Evolutionary conservation across 2,888 invertebrate genomes (phyloP).

Genomic region (Agrotis segetum): DNA sequence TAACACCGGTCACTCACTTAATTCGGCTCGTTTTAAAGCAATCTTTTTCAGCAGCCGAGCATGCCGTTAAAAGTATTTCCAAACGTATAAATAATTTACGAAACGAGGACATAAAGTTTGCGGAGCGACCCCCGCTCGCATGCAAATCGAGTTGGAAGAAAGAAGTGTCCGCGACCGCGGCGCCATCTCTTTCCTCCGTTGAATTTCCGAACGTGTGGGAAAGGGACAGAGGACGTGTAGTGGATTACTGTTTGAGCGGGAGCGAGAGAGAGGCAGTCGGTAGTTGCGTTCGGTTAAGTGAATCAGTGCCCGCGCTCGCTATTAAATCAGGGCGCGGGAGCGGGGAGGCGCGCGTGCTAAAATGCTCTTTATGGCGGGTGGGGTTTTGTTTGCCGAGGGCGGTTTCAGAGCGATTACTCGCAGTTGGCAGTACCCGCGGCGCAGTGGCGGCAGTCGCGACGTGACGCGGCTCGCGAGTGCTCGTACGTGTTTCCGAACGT

Average conservation of each 20-base stretch:
- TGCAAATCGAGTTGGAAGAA: slow-evolving; percentile 90
- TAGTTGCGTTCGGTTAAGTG: slow-evolving; percentile 90
- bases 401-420: slow-evolving; percentile 86
- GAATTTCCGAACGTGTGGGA: slow-evolving; percentile 66
- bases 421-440: slow-evolving; percentile 71
- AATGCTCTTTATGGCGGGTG: slow-evolving; percentile 89
- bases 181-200: slow-evolving; percentile 82
- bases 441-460: slow-evolving; percentile 74
- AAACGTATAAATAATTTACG: slow-evolving; percentile 90
- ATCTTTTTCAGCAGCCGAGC: slow-evolving; percentile 86
- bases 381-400: slow-evolving; percentile 90
- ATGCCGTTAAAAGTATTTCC: slow-evolving; percentile 89
- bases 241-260: slow-evolving; percentile 71
- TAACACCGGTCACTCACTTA: slow-evolving; percentile 85
- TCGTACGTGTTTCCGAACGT: slow-evolving; percentile 76
- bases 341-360: slow-evolving; percentile 87
- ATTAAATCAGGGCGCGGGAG: slow-evolving; percentile 90
- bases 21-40: slow-evolving; percentile 84
- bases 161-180: slow-evolving; percentile 85
- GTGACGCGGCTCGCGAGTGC: slow-evolving; percentile 78
- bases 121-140: slow-evolving; percentile 87
- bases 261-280: slow-evolving; percentile 83
- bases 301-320: slow-evolving; percentile 91
- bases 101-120: slow-evolving; percentile 91
- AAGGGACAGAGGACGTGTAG: slow-evolving; percentile 68